Evolutionary conservation across 1,140 invertebrate genomes (phyloP), one percentile per base, ranked within the genome.

Genomic region (Drosophila tani): DNA sequence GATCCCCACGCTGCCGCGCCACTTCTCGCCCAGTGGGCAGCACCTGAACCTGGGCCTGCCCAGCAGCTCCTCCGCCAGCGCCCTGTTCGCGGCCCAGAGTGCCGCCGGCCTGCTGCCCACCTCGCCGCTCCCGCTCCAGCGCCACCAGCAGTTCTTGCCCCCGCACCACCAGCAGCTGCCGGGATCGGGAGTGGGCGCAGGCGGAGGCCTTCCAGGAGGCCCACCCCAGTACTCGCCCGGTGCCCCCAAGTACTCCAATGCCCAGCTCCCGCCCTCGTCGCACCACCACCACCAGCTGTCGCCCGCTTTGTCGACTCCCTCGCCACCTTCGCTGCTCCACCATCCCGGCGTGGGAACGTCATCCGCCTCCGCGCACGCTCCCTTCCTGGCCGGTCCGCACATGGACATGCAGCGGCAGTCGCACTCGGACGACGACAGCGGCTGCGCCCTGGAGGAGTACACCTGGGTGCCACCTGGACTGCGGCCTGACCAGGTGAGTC

Each of bases 381-480:
- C 82, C 15, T 93, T 94, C 81, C 92, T 95, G 19, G 91, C 94
- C 38, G 94, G 93, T 5, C 85, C 94, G 21, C 92, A 95, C 64
- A 94, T 94, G 46, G 95, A 97, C 91, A 96, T 96, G 74, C 97
- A 98, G 86, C 93, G 97, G 43, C 97, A 98, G 91, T 98, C 97
- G 4, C 98, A 98, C 85, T 98, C 97, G 50, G 98, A 99, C 93
- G 98, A 99, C 92, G 98, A 99, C 94, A 98, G 97, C 50, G 98
- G 98, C 9, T 99, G 98, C 92, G 98, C 98, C 6, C 94, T 99
- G 50, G 98, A 99, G 91, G 99, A 99, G 92, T 99, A 99, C 93
- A 98, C 98, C 1, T 99, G 98, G 98, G 97, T 99, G 50, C 99
- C 99, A 43, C 97, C 97, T 5, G 98, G 98, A 67, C 94, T 99